Conservation (phyloP, 2,113 vertebrate species). For the Myotis davidii region DNA sequence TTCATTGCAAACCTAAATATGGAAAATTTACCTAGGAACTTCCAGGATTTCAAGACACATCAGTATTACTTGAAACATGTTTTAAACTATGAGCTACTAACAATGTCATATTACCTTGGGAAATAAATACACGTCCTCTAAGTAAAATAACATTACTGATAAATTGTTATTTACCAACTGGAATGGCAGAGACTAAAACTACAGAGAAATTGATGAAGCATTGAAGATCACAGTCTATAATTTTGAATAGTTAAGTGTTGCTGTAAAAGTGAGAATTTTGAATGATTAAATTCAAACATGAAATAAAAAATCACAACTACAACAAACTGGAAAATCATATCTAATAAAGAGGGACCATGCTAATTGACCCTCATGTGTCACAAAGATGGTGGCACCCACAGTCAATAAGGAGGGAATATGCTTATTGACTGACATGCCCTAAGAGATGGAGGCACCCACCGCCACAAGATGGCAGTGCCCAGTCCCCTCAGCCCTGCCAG, state of each 20-base stretch:
- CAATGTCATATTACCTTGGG: neutral
- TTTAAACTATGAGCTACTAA: neutral
- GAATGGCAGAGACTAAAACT: constrained; percentile 52
- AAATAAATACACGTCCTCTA: neutral
- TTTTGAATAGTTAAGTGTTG: constrained; percentile 69
- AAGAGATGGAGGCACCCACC: too few species aligned
- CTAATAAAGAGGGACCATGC: too few species aligned
- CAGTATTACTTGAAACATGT: neutral
- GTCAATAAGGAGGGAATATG: too few species aligned
- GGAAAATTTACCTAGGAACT: neutral
- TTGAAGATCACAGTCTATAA: constrained; percentile 71
- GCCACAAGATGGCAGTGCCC: too few species aligned
- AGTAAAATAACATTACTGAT: neutral
- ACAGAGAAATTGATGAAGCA: constrained; percentile 77
- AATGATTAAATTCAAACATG: neutral
- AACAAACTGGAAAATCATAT: neutral
- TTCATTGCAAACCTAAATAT: neutral
- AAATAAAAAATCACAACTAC: neutral
- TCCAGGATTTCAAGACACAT: neutral
- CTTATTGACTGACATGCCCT: too few species aligned
- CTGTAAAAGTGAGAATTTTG: constrained; percentile 76
- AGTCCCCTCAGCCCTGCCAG: too few species aligned
- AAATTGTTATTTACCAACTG: neutral
- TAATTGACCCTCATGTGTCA: too few species aligned
- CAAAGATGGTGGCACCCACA: too few species aligned